These are phyloP conservation scores for Phyllotreta cruciferae DNA, from an alignment of 2,888 invertebrate species.

Conservation along the genomic window DNA sequence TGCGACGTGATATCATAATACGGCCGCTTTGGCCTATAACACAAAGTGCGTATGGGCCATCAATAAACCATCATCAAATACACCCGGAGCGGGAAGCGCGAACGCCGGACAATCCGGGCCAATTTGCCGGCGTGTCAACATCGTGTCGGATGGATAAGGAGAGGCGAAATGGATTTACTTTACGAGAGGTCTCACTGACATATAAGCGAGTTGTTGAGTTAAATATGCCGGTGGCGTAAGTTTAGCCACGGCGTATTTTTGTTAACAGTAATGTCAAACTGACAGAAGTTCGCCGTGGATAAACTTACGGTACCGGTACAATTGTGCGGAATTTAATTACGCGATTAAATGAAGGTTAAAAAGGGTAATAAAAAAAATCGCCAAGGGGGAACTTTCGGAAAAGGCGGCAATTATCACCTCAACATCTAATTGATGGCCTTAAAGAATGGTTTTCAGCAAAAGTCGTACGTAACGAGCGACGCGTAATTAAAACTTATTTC, in stretches of 20 bases:
- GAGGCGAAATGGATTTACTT: no score
- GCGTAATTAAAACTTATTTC: constrained; percentile 54
- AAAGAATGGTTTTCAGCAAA: constrained; percentile 49
- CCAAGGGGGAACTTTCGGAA: no score
- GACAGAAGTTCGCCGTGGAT: no score
- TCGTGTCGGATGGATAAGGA: constrained; percentile 10
- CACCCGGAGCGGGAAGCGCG: constrained; percentile 28
- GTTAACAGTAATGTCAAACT: no score
- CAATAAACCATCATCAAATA: constrained; percentile 39
- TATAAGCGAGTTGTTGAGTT: no score
- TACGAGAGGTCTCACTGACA: no score
- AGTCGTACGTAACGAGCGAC: constrained; percentile 51
- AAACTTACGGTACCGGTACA: no score
- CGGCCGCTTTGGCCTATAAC: constrained; percentile 25
- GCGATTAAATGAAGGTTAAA: no score
- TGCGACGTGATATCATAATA: constrained; percentile 34
- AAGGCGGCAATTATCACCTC: constrained; percentile 35
- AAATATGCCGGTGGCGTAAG: no score
- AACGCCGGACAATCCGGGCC: constrained; percentile 35
- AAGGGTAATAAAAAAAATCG: no score
- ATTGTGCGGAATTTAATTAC: no score
- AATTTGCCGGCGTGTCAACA: constrained; percentile 39
- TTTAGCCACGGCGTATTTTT: no score
- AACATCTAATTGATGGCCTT: constrained; percentile 52
- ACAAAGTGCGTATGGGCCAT: constrained; percentile 35